Evolutionary conservation across 2,113 vertebrate genomes (phyloP).

Genomic region (Microcebus tavaratra): DNA sequence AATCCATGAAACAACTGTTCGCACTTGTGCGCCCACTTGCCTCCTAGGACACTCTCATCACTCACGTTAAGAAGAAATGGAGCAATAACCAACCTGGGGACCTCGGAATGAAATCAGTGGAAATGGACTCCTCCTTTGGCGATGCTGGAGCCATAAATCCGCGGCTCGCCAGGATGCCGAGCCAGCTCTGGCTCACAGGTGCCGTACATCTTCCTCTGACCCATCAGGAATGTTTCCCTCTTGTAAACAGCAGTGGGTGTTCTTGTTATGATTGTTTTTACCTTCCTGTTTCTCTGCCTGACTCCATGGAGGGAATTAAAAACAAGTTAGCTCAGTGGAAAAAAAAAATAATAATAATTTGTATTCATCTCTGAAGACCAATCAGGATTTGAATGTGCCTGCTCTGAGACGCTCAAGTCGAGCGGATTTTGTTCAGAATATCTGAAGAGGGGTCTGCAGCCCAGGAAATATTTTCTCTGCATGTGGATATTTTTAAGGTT

Average conservation of each 20-base stretch:
- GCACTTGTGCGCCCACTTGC: background rate
- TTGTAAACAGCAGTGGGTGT: background rate
- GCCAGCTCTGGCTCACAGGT: background rate
- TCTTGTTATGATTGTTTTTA: background rate
- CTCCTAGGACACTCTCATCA: slow-evolving; percentile 47
- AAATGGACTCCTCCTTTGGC: background rate
- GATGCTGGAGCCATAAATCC: background rate
- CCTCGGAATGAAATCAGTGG: background rate
- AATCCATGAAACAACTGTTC: slow-evolving; percentile 45
- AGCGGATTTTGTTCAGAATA: background rate
- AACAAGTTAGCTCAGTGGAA: background rate
- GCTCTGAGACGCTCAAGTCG: background rate
- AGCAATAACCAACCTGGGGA: slow-evolving; percentile 24
- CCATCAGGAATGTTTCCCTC: background rate
- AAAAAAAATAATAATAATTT: background rate
- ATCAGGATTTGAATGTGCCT: background rate
- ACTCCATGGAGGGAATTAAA: background rate
- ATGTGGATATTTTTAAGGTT: background rate
- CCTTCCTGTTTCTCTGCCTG: background rate
- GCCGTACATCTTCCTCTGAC: background rate
- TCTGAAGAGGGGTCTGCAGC: background rate
- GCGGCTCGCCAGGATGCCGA: background rate
- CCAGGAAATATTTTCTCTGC: background rate
- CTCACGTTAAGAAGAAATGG: slow-evolving; percentile 39
- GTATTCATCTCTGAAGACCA: slow-evolving; percentile 18